Base-by-base conservation (phyloP, 2,888 invertebrate species). In the Alloplasta piceator region DNA sequence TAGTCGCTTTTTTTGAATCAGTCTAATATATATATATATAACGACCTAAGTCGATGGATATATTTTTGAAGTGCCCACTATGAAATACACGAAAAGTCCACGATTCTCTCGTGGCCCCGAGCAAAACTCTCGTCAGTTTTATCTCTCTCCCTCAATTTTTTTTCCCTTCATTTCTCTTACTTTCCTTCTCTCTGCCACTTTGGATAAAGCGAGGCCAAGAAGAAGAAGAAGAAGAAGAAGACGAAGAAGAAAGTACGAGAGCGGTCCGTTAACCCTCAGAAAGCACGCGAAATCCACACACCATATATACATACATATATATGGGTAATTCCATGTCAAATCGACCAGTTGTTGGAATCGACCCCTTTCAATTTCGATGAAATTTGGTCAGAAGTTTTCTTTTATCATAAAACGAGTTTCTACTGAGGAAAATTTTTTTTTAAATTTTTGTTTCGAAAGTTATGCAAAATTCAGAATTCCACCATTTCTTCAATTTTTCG, bases 231-330 rank as follows among this genome's bases (percentile, higher is more conserved):
- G n/a, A n/a, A n/a, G n/a, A n/a, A n/a, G n/a, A n/a, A n/a, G n/a
- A n/a, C n/a, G 14, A 55, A 50, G 39, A 66, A 70, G 64, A 79
- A 71, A 66, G 66, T 43, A 48, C 12, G 58, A 66, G 77, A 64
- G 58, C 48, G 61, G 64, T 39, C 64, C 74, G 79, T 79, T 79
- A 71, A 71, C 79, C 74, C 68, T 68, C 56, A 39, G 41, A 50
- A 50, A 56, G 73, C 68, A 63, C 61, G 48, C 61, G 16, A 48
- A 64, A 26, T n/a, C 12, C 12, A 41, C 10, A 56, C 5, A 36
- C 5, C n/a, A 14, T 43, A 26, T 60, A 41, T 38, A 26, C 16
- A 16, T 50, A 38, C n/a, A 14, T 36, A 36, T 43, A 43, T n/a
- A 38, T n/a, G n/a, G n/a, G n/a, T n/a, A n/a, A n/a, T n/a, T n/a